phyloP scores from a whole-genome alignment of 2,888 invertebrate species.

The Tetranychus piercei region DNA sequence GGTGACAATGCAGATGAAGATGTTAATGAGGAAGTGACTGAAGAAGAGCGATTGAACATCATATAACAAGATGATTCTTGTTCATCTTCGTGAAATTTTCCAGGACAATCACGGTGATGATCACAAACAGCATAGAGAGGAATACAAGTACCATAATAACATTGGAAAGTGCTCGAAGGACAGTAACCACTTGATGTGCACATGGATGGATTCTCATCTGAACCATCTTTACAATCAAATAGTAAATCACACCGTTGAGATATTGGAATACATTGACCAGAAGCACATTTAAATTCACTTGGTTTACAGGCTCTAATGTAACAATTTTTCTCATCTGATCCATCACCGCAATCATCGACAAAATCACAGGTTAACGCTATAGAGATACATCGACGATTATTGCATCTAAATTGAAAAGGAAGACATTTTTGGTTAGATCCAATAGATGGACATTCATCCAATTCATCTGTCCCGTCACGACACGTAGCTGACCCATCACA shows the following conservation, averaged over 20 bases:
- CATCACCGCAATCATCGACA: constrained; percentile 35
- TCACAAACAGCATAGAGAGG: constrained; percentile 29
- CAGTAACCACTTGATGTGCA: constrained; percentile 21
- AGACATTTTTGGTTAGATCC: constrained; percentile 22
- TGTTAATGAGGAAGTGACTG: neutral
- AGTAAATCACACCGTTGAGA: constrained; percentile 30
- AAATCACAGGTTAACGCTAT: constrained; percentile 32
- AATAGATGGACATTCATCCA: constrained; percentile 26
- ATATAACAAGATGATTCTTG: constrained; percentile 24
- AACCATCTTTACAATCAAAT: constrained; percentile 30
- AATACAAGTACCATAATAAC: constrained; percentile 30
- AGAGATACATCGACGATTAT: constrained; percentile 26
- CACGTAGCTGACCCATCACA: constrained; percentile 30
- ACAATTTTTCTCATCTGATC: constrained; percentile 33
- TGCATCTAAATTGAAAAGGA: constrained; percentile 27
- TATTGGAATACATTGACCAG: constrained; percentile 31
- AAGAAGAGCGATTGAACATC: neutral
- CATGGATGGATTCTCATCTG: constrained; percentile 18
- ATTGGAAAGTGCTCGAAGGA: constrained; percentile 29
- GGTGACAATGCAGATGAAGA: neutral
- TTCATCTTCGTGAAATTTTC: constrained; percentile 30
- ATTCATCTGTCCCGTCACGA: constrained; percentile 30
- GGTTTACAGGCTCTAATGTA: constrained; percentile 21
- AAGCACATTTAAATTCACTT: constrained; percentile 29
- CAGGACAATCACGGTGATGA: constrained; percentile 29